These are phyloP conservation scores for Guaruba guarouba DNA, from an alignment of 2,113 vertebrate species.

Conservation along the genomic window DNA sequence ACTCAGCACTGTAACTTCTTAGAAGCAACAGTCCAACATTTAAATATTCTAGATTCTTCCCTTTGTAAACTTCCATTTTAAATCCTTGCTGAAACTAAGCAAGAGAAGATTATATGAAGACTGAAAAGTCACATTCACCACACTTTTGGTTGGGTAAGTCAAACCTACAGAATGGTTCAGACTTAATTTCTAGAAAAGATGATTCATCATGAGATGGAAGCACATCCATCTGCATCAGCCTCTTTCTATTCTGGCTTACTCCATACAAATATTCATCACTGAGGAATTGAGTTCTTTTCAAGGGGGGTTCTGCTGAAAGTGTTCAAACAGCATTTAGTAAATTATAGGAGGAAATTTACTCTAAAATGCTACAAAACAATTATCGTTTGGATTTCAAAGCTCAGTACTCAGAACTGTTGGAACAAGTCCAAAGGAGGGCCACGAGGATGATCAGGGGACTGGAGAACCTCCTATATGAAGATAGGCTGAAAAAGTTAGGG, in stretches of 20 bases:
- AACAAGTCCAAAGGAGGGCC: no score
- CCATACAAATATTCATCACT: neutral
- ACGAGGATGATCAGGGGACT: no score
- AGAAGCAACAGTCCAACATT: neutral
- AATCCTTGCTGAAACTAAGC: neutral
- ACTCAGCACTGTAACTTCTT: neutral
- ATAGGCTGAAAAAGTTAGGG: no score
- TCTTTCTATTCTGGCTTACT: neutral
- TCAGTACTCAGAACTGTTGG: neutral
- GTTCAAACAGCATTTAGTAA: neutral
- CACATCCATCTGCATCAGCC: neutral
- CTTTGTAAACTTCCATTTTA: neutral
- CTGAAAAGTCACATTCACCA: neutral
- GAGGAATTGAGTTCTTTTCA: neutral
- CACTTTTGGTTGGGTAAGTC: neutral
- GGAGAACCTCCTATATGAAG: no score
- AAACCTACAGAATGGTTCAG: neutral
- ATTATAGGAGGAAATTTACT: neutral
- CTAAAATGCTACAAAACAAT: neutral
- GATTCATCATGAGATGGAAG: neutral
- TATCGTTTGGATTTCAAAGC: neutral
- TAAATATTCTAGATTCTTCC: neutral
- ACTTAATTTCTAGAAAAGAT: neutral
- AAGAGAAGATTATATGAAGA: neutral
- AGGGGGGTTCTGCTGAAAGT: neutral